Conservation (phyloP, 2,888 invertebrate species). For the Spodoptera littoralis region DNA sequence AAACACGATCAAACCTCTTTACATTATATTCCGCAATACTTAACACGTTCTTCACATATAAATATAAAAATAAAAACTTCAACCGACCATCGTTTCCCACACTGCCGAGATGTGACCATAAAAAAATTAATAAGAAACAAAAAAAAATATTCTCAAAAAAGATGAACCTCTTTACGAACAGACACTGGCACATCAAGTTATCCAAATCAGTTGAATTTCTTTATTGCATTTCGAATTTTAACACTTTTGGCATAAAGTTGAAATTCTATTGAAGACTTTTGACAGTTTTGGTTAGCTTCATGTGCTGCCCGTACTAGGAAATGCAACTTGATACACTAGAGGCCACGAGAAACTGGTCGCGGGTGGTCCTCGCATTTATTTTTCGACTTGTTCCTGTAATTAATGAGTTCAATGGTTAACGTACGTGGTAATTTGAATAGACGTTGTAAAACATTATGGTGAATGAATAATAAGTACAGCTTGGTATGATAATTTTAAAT, state of each 20-base stretch:
- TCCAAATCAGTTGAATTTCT: too few species aligned
- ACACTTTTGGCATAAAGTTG: too few species aligned
- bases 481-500: too few species aligned
- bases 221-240: too few species aligned
- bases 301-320: constrained; percentile 60
- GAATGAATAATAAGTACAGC: constrained; percentile 26
- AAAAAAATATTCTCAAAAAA: constrained; percentile 37
- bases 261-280: too few species aligned
- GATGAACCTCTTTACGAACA: constrained; percentile 29
- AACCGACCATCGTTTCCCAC: constrained; percentile 41
- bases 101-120: constrained; percentile 28
- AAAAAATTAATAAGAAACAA: constrained; percentile 41
- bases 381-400: constrained; percentile 72
- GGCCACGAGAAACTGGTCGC: constrained; percentile 68
- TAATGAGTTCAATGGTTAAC: constrained; percentile 70
- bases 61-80: constrained; percentile 19
- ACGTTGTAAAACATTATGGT: constrained; percentile 45
- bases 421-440: constrained; percentile 57
- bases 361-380: constrained; percentile 76
- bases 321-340: constrained; percentile 73
- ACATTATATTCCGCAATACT: too few species aligned
- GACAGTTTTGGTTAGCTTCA: too few species aligned
- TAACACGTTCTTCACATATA: constrained; percentile 6
- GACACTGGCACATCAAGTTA: too few species aligned
- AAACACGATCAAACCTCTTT: neutral